A percentile compares a stretch with the other conserved stretches of the same genome.
Evolutionary conservation across 2,113 vertebrate genomes (phyloP).

Genomic region (rabbit (Oryctolagus cuniculus)): DNA sequence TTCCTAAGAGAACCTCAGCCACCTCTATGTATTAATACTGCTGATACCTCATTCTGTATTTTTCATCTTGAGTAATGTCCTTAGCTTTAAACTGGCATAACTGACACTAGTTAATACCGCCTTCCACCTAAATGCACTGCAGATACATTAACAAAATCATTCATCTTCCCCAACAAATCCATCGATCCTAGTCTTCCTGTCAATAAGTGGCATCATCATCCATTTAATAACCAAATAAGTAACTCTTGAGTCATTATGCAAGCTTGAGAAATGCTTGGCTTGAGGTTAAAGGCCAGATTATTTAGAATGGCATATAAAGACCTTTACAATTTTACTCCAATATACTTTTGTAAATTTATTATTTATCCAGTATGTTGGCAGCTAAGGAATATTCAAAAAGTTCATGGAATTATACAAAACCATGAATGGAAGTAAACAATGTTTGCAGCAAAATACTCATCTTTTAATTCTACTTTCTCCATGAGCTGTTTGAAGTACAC

Average conservation of each 20-base stretch:
- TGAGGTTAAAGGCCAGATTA: constrained; percentile 45
- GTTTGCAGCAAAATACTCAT: too few relatives aligned
- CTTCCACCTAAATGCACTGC: constrained; percentile 2
- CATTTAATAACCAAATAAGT: constrained; percentile 35
- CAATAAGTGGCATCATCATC: constrained; percentile 40
- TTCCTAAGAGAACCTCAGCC: constrained; percentile 36
- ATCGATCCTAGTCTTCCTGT: neutral
- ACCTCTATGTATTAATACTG: neutral
- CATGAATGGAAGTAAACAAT: too few relatives aligned
- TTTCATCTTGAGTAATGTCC: constrained; percentile 51
- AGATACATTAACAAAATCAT: constrained; percentile 40
- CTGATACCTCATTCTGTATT: constrained; percentile 12
- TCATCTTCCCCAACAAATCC: constrained; percentile 48
- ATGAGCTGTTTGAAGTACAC: too few relatives aligned
- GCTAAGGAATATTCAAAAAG: neutral
- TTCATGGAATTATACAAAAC: too few relatives aligned
- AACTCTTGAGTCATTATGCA: constrained; percentile 19
- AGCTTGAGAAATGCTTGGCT: constrained; percentile 40
- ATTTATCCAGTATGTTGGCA: neutral
- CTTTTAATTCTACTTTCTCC: too few relatives aligned
- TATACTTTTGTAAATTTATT: constrained; percentile 20
- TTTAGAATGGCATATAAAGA: constrained; percentile 25
- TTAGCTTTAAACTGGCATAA: constrained; percentile 5
- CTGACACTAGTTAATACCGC: constrained; percentile 32
- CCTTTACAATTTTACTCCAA: constrained; percentile 28